phyloP scores from a whole-genome alignment of 53 echinoderm and acorn worm genomes.

The Apostichopus leukothele region DNA sequence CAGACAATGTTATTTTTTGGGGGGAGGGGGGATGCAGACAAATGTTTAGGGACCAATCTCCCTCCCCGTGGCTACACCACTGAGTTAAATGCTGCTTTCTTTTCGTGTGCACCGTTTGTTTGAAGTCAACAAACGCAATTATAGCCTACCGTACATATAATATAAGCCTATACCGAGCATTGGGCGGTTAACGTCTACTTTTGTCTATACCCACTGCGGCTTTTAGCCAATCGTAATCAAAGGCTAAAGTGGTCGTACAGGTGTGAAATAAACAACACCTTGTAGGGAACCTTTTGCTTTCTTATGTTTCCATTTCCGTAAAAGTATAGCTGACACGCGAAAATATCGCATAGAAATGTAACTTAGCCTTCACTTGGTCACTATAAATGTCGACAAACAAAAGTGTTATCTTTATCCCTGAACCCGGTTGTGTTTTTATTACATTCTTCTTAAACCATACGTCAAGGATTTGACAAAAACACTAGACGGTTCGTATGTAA shows the following conservation, averaged over 20 bases:
- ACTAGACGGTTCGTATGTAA: neutral
- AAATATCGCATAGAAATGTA: conserved; percentile 7
- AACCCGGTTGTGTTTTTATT: neutral
- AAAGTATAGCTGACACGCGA: conserved; percentile 22
- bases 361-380: neutral
- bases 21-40: no score
- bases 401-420: neutral
- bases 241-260: neutral
- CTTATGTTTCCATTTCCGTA: neutral
- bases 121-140: no score
- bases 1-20: no score
- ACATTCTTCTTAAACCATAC: neutral
- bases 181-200: no score
- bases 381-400: neutral
- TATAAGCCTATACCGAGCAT: no score
- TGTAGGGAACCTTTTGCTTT: neutral
- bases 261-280: conserved; percentile 30
- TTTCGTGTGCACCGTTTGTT: no score
- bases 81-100: no score
- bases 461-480: neutral
- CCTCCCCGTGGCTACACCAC: no score
- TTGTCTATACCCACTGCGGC: no score
- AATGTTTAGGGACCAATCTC: no score
- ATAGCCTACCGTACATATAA: no score
- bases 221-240: no score